Percentiles rank a stretch among this genome's conserved stretches.
Conservation (phyloP, 2,113 vertebrate species). For the Ciconia stormi region DNA sequence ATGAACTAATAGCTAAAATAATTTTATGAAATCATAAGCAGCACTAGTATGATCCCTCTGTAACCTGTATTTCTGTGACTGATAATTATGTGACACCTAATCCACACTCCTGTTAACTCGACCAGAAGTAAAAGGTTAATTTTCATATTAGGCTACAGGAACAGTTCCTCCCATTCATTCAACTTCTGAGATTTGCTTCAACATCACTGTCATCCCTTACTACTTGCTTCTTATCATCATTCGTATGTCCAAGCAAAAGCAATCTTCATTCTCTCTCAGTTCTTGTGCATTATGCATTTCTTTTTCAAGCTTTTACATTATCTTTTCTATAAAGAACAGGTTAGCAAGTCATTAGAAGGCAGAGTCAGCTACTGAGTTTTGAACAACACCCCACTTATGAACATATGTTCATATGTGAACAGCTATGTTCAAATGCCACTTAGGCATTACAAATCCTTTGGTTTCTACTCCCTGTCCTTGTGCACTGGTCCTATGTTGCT, state of each 20-base stretch:
- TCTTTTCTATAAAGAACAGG: neutral
- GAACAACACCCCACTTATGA: neutral
- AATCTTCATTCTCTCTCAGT: neutral
- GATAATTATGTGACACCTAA: neutral
- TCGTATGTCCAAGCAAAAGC: neutral
- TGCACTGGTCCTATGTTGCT: neutral
- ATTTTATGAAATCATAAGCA: constrained; percentile 6
- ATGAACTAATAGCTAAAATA: neutral
- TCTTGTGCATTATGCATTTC: neutral
- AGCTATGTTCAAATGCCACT: neutral
- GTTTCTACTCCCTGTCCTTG: neutral
- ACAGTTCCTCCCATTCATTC: neutral
- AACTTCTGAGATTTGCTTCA: neutral
- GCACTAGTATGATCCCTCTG: neutral
- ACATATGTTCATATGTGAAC: too few species aligned
- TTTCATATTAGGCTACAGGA: neutral
- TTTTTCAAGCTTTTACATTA: neutral
- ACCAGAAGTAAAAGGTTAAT: neutral
- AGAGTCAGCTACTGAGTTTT: neutral
- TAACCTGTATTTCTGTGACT: neutral
- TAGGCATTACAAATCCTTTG: neutral
- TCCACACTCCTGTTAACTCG: neutral
- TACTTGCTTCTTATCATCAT: neutral
- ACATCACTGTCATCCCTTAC: neutral
- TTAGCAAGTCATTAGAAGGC: neutral